Evolutionary conservation across 2,888 invertebrate genomes (phyloP).

Genomic region (Cataglyphis cursor): DNA sequence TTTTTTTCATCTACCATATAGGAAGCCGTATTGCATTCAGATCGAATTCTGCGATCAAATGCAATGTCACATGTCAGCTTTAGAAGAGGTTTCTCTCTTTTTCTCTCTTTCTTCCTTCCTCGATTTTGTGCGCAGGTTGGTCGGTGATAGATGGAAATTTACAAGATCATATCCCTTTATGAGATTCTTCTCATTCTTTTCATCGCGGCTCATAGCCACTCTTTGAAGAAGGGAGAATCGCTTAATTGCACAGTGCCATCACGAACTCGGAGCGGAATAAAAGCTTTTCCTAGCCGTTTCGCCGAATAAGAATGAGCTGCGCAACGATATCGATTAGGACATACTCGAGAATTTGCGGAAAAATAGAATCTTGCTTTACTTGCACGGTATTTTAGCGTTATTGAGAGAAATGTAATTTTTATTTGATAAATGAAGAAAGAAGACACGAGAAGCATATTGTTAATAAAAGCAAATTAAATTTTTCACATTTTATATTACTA

Average conservation of each 20-base stretch:
- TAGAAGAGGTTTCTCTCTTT: background rate
- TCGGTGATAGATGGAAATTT: slow-evolving; percentile 40
- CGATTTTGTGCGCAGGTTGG: slow-evolving; percentile 18
- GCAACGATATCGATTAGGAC: slow-evolving; percentile 49
- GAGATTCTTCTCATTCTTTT: slow-evolving; percentile 54
- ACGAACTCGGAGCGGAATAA: slow-evolving; percentile 41
- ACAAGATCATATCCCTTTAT: slow-evolving; percentile 55
- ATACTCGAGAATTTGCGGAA: background rate
- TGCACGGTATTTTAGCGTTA: background rate
- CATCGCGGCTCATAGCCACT: slow-evolving; percentile 44
- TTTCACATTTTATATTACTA: background rate
- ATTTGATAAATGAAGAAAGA: background rate
- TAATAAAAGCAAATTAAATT: background rate
- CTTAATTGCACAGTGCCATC: slow-evolving; percentile 55
- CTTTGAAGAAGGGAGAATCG: slow-evolving; percentile 49
- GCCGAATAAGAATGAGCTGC: slow-evolving; percentile 49
- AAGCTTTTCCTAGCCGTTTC: slow-evolving; percentile 46
- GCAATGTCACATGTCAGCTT: slow-evolving; percentile 42
- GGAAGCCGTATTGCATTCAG: slow-evolving; percentile 19
- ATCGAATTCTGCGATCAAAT: slow-evolving; percentile 31
- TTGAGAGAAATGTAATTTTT: background rate
- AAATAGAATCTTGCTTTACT: slow-evolving; percentile 29
- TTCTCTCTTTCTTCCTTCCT: background rate
- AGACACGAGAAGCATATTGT: too few species aligned
- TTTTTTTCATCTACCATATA: background rate